Percentiles rank a stretch among this genome's conserved stretches.
These are phyloP conservation scores for Drosophila putrida DNA, from an alignment of 2,888 invertebrate species.

Conservation along the genomic window DNA sequence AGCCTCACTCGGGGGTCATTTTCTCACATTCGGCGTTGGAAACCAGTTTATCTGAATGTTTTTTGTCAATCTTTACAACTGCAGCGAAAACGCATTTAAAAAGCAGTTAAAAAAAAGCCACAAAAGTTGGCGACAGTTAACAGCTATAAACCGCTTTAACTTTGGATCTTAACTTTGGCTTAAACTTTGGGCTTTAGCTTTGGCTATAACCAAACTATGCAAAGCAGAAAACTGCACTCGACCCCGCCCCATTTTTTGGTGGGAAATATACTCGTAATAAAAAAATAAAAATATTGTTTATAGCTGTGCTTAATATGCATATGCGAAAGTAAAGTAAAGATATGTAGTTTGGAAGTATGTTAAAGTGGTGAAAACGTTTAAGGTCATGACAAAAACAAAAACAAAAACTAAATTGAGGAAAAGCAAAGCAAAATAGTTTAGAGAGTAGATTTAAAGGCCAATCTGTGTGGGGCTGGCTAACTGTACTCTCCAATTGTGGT, in stretches of 20 bases:
- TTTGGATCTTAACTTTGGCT: slow-evolving; percentile 23
- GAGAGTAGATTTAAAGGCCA: slow-evolving; percentile 15
- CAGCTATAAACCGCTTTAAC: slow-evolving; percentile 58
- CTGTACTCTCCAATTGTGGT: slow-evolving; percentile 60
- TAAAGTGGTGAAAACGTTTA: slow-evolving; percentile 50
- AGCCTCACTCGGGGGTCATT: slow-evolving; percentile 36
- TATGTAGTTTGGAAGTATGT: not conserved
- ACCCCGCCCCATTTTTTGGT: slow-evolving; percentile 2
- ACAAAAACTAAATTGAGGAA: slow-evolving; percentile 12
- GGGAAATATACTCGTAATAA: slow-evolving; percentile 4
- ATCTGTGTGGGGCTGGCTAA: slow-evolving; percentile 45
- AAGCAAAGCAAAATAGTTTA: slow-evolving; percentile 13
- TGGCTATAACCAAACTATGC: slow-evolving; percentile 17
- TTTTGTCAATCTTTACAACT: slow-evolving; percentile 54
- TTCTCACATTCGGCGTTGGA: slow-evolving; percentile 21
- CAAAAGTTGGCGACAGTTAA: slow-evolving; percentile 76
- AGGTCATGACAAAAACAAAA: slow-evolving; percentile 46
- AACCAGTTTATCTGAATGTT: slow-evolving; percentile 47
- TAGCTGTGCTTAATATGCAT: slow-evolving; percentile 20
- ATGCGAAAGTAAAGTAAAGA: slow-evolving; percentile 16
- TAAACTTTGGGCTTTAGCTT: slow-evolving; percentile 11
- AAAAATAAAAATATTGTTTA: slow-evolving; percentile 21
- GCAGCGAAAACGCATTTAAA: slow-evolving; percentile 64
- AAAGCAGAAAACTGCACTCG: slow-evolving; percentile 16
- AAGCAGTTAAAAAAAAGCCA: slow-evolving; percentile 60